These are phyloP conservation scores for Drosophila bipectinata DNA, from an alignment of 1,140 invertebrate genomes.

Conservation along the genomic window DNA sequence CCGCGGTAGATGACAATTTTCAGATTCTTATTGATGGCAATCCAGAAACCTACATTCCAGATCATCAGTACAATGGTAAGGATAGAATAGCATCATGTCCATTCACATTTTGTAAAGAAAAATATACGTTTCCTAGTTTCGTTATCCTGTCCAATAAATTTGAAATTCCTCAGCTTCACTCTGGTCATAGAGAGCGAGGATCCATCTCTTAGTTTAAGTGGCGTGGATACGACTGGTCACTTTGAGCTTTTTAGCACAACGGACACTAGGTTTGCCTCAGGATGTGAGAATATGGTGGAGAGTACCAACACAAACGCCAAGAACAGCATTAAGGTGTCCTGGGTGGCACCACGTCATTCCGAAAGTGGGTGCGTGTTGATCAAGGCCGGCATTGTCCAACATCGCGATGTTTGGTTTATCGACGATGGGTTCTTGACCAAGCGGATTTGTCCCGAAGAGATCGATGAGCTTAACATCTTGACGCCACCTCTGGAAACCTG, in stretches of 20 bases:
- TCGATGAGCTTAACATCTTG: constrained; percentile 88
- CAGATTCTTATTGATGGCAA: constrained; percentile 87
- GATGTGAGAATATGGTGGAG: constrained; percentile 90
- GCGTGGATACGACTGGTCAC: constrained; percentile 84
- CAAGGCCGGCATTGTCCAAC: constrained; percentile 93
- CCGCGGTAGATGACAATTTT: constrained; percentile 85
- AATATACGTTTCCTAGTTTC: constrained; percentile 44
- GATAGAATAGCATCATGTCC: background rate
- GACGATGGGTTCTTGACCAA: constrained; percentile 91
- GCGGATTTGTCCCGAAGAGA: constrained; percentile 90
- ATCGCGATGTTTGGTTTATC: constrained; percentile 92
- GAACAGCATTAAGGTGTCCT: constrained; percentile 87
- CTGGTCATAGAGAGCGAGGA: constrained; percentile 86
- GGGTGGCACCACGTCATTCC: constrained; percentile 90
- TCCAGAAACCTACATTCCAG: constrained; percentile 87
- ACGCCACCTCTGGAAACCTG: constrained; percentile 89
- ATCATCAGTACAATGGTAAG: constrained; percentile 87
- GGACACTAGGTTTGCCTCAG: constrained; percentile 88
- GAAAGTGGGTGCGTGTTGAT: constrained; percentile 90
- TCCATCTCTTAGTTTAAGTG: constrained; percentile 46
- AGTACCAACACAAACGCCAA: constrained; percentile 90
- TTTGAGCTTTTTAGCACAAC: constrained; percentile 87
- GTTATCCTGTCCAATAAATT: constrained; percentile 65
- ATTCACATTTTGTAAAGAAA: background rate
- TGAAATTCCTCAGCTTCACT: constrained; percentile 90